Evolutionary conservation across 2,888 invertebrate genomes (phyloP).

Genomic region (Philhelius pedissequus): DNA sequence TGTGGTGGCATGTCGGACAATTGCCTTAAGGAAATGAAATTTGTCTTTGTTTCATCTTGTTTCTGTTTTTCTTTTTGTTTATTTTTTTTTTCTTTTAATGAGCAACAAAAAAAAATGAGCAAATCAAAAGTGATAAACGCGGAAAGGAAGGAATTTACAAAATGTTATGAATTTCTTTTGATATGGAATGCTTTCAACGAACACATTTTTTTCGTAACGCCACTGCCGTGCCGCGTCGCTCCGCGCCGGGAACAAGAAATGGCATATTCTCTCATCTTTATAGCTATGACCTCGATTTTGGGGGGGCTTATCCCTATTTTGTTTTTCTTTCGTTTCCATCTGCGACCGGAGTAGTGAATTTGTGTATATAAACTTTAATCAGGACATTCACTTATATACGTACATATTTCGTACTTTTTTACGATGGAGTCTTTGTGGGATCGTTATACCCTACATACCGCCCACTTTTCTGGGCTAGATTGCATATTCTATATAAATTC

Average conservation of each 20-base stretch:
- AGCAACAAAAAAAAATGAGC: not conserved
- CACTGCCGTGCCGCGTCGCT: too few relatives aligned
- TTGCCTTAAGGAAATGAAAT: conserved; percentile 54
- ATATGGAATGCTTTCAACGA: conserved; percentile 52
- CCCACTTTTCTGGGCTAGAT: not conserved
- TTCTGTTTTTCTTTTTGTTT: not conserved
- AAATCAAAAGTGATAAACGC: not conserved
- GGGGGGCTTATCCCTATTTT: conserved; percentile 24
- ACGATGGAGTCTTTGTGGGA: not conserved
- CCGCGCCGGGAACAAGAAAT: conserved; percentile 22
- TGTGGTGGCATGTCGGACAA: conserved; percentile 18
- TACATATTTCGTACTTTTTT: conserved; percentile 25
- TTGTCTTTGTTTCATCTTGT: conserved; percentile 54
- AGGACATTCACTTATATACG: conserved; percentile 63
- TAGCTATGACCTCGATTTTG: conserved; percentile 43
- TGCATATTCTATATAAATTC: not conserved
- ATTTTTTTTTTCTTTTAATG: not conserved
- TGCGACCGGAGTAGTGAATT: not conserved
- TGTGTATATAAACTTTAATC: conserved; percentile 16
- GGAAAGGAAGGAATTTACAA: not conserved
- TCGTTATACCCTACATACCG: not conserved
- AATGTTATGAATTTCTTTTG: conserved; percentile 62
- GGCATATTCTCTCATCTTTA: conserved; percentile 18
- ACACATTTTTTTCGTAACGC: conserved; percentile 15
- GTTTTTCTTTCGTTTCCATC: not conserved